Base-by-base conservation (phyloP, 2,888 invertebrate species). In the Drosophila mercatorum region DNA sequence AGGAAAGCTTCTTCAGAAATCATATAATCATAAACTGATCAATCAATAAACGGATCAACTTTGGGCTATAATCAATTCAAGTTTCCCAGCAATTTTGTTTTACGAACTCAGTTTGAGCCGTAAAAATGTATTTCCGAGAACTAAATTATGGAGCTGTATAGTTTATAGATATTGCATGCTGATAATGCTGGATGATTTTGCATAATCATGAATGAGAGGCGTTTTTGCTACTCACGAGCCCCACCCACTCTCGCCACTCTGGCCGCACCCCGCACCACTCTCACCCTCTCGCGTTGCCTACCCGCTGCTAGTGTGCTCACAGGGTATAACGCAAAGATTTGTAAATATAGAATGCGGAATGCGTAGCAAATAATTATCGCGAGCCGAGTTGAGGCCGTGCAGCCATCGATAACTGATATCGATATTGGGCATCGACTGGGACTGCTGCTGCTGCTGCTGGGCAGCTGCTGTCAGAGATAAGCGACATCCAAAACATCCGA, bases 381-480 rank as follows among this genome's bases (percentile, higher is more conserved):
- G 44, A 58, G 55, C 22, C 41, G 57, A 14, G 52, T 49, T 49
- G 31, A 49, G 49, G 72, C 52, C 36, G 46, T 12, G 34, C 7
- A 51, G 51, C 43, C 36, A 36, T 14, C 68, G 55, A 76, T 78
- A 63, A 78, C 56, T 53, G 65, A 44, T 61, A 69, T 73, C 58
- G 73, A 58, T 51, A 55, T 62, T 68, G 53, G 56, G 34, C 28
- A 51, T 34, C 64, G 56, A 40, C 26, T 22, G 34, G 31, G 53
- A 28, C 36, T 7, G 31, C 44, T 34, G 40, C 43, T 67, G 62
- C 53, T 53, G 72, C 60, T 72, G 61, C 72, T 72, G 61, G 66
- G 56, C 62, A 44, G 64, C 55, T 57, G 56, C 31, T 28, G 43
- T 43, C 43, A 31, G 61, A 69, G 64, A 69, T 77, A 72, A 76